A percentile compares a stretch with the other conserved stretches of the same genome.
These are phyloP conservation scores for Ophiothrix spiculata DNA, from an alignment of 35 echinoderm and acorn worm genomes.

Conservation along the genomic window DNA sequence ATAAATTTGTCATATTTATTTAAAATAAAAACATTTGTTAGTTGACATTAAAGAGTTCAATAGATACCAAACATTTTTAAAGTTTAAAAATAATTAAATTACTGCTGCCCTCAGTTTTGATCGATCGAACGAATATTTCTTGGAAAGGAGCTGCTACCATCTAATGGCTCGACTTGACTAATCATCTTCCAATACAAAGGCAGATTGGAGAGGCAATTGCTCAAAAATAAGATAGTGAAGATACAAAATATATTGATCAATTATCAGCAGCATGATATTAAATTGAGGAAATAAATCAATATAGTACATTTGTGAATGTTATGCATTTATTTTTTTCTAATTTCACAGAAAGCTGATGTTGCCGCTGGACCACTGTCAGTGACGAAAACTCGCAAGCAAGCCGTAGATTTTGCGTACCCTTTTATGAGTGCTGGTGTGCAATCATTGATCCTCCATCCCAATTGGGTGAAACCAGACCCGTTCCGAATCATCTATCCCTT, in stretches of 20 bases:
- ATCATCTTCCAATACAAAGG: background rate
- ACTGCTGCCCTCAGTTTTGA: no score
- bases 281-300: no score
- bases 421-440: constrained; percentile 67
- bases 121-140: no score
- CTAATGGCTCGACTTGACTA: background rate
- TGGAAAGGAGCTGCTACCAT: no score
- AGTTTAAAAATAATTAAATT: no score
- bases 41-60: no score
- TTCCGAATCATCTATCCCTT: constrained; percentile 60
- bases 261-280: background rate
- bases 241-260: background rate
- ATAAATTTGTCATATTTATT: no score
- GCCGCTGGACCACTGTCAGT: constrained; percentile 60
- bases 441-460: constrained; percentile 53
- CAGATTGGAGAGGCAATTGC: background rate
- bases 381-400: constrained; percentile 7
- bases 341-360: constrained; percentile 67
- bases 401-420: constrained; percentile 52
- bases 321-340: background rate
- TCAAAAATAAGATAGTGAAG: background rate
- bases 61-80: no score
- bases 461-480: constrained; percentile 34
- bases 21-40: no score
- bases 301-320: constrained; percentile 4